phyloP scores from a whole-genome alignment of 2,113 vertebrate species.

The Australoheros scitulus region DNA sequence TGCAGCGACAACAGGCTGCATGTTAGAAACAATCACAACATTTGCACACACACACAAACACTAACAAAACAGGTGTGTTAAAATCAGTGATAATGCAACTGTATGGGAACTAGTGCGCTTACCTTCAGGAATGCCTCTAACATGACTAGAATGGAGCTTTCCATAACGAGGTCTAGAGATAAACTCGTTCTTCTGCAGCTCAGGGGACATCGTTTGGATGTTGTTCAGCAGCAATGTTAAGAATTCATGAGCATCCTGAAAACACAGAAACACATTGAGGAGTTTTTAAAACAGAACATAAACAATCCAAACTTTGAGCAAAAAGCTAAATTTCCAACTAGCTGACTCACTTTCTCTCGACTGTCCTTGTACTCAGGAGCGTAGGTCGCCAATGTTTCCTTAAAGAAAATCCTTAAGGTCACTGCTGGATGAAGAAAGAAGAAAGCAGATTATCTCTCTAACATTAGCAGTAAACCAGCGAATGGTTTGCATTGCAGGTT shows the following conservation, averaged over 20 bases:
- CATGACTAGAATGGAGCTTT: not conserved
- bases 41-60: not conserved
- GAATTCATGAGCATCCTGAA: not conserved
- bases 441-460: too few species aligned
- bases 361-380: fast-evolving
- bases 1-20: not conserved
- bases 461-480: too few species aligned
- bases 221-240: not conserved
- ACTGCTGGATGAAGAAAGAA: too few species aligned
- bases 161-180: not conserved
- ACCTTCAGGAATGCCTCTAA: not conserved
- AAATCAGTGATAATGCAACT: fast-evolving
- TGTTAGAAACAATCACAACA: not conserved
- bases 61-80: not conserved
- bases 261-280: not conserved
- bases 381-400: fast-evolving
- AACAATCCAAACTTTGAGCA: not conserved
- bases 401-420: too few species aligned
- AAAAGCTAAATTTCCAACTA: not conserved
- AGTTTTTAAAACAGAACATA: not conserved
- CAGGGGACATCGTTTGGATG: not conserved
- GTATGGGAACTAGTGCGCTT: not conserved
- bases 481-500: too few species aligned
- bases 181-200: too few species aligned
- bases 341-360: fast-evolving